Conservation (phyloP, 2,113 vertebrate species). For the Oncorhynchus masou region DNA sequence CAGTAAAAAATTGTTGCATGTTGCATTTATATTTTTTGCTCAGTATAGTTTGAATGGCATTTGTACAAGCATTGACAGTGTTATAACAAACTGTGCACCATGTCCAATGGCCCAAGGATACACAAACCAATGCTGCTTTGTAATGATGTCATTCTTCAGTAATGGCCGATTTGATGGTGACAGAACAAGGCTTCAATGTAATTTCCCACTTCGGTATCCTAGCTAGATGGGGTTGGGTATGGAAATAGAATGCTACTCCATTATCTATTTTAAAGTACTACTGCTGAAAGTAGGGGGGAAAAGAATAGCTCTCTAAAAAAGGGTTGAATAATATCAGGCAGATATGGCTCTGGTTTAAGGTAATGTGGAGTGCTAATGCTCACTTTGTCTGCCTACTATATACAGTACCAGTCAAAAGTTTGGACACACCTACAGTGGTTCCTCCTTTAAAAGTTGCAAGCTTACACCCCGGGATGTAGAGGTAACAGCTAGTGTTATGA, state of each 20-base stretch:
- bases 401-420: no score
- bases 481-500: no score
- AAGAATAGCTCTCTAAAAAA: constrained; percentile 22
- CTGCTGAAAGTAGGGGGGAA: constrained; percentile 17
- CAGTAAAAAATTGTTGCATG: no score
- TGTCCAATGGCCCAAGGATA: constrained; percentile 10
- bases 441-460: no score
- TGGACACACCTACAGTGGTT: no score
- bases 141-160: constrained; percentile 28
- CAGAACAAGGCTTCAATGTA: constrained; percentile 6
- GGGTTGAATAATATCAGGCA: constrained; percentile 38
- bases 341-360: constrained; percentile 38
- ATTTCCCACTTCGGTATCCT: constrained; percentile 25
- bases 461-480: no score
- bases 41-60: not conserved
- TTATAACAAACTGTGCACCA: not conserved
- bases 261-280: constrained; percentile 28
- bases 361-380: constrained; percentile 30
- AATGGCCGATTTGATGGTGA: constrained; percentile 21
- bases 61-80: constrained; percentile 5
- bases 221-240: constrained; percentile 23
- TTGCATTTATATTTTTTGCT: no score
- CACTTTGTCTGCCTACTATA: not conserved
- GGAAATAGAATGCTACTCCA: constrained; percentile 24
- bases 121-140: not conserved